phyloP scores from a whole-genome alignment of 2,113 vertebrate genomes.

The Antechinus flavipes region DNA sequence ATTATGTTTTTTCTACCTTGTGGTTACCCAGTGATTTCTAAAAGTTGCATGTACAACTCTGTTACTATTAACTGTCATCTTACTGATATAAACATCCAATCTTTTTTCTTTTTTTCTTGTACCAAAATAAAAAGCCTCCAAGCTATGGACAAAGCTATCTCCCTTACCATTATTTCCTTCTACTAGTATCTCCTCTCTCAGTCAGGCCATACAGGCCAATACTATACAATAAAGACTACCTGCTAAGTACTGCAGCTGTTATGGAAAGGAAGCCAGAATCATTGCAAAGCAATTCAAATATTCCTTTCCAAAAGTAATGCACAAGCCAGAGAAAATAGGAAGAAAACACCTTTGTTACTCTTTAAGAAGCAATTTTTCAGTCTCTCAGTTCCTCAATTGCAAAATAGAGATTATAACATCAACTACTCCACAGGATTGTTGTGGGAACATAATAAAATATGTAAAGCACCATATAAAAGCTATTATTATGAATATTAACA shows the following conservation, averaged over 20 bases:
- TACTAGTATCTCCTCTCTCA: conserved; percentile 3
- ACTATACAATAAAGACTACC: background rate
- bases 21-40: background rate
- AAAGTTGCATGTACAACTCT: background rate
- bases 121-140: background rate
- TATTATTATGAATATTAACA: no score
- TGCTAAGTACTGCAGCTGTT: background rate
- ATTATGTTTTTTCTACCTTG: background rate
- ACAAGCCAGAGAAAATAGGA: background rate
- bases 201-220: background rate
- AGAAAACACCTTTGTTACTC: background rate
- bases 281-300: background rate
- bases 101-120: background rate
- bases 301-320: background rate
- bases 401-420: no score
- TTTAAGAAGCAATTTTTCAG: conserved; percentile 32
- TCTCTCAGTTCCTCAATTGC: no score
- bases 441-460: no score
- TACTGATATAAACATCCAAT: background rate
- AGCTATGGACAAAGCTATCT: background rate
- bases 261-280: background rate
- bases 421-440: no score
- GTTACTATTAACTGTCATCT: background rate
- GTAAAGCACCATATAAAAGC: no score
- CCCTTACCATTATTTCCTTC: background rate